Evolutionary conservation across 2,113 vertebrate genomes (phyloP), one percentile per base, ranked within the genome.

Genomic region (Gallinago undulata): DNA sequence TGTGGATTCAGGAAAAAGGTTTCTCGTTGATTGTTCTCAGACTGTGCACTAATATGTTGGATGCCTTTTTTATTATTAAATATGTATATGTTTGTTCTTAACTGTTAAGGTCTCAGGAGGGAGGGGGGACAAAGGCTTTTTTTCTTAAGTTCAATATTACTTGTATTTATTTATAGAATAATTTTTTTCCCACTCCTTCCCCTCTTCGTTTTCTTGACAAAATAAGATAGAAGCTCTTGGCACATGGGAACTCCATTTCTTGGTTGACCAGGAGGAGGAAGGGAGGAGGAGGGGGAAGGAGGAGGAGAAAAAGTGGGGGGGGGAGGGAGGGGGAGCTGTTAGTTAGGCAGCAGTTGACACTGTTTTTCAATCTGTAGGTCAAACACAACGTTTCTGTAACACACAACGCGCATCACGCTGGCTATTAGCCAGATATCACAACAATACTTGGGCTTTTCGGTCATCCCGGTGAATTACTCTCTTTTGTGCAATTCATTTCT

Each of bases 311-410:
- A 72, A 59, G 39, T 18, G 10, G 9, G 60, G 17, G 24, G 67
- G 39, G 39, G 43, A 51, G 63, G 47, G 14, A n/a, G 87, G 30
- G 79, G 19, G 68, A 96, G 90, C 79, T 93, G 69, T 96, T 89
- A 97, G 96, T 94, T 97, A 90, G 96, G 95, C 94, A 95, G 97
- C 94, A 93, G 94, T 95, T 98, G 97, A 98, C 97, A 96, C 95
- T 92, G 84, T 68, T 95, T 97, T 96, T 97, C 93, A 81, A 78
- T 97, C 96, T 97, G 97, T 98, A 98, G 98, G 98, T 98, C 98
- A 98, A 95, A 96, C 41, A 17, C 83, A 81, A 79, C 87, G 24
- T 93, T 94, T 93, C 90, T 91, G 72, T 94, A 91, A 76, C 62
- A 51, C 67, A 56, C 56, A 31, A 27, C 1, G 39, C 39, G n/a